These are phyloP conservation scores for Tenthredo distinguenda DNA, from an alignment of 2,888 invertebrate species.

Conservation along the genomic window DNA sequence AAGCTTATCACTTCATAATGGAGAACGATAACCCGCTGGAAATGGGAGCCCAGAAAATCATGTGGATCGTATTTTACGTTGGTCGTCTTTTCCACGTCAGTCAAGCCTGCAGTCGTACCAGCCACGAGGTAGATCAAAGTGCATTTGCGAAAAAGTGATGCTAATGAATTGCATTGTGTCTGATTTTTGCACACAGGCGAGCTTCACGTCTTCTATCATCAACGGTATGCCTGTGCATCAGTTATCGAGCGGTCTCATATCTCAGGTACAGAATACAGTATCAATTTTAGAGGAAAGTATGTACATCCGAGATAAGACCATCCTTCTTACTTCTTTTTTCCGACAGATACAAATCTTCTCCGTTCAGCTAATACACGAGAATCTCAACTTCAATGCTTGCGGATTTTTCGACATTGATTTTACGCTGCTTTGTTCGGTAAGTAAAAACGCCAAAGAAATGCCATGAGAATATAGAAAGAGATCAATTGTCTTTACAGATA, in stretches of 20 bases:
- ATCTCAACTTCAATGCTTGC: conserved; percentile 42
- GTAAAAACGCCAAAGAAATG: background rate
- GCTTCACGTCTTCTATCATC: conserved; percentile 21
- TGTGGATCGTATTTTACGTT: conserved; percentile 20
- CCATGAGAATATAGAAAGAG: too few species aligned
- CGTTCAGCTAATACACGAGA: conserved; percentile 33
- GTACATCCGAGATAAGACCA: too few species aligned
- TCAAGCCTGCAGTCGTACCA: conserved; percentile 28
- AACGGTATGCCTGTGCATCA: conserved; percentile 17
- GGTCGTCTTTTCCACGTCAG: conserved; percentile 27
- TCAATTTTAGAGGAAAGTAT: background rate
- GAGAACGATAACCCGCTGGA: background rate
- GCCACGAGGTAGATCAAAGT: background rate
- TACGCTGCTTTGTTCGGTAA: conserved; percentile 43
- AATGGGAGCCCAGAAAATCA: background rate
- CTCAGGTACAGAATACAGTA: background rate
- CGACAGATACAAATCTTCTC: conserved; percentile 34
- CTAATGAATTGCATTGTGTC: background rate
- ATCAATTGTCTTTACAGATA: conserved; percentile 6
- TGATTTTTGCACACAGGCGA: conserved; percentile 4
- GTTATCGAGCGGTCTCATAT: background rate
- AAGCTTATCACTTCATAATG: conserved; percentile 18
- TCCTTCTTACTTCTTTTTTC: background rate
- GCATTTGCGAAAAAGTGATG: background rate
- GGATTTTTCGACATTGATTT: conserved; percentile 40